Percentiles rank a stretch among this genome's conserved stretches.
Conservation (phyloP, 92 coral and sea anemone genomes). For the Plumapathes pennacea region DNA sequence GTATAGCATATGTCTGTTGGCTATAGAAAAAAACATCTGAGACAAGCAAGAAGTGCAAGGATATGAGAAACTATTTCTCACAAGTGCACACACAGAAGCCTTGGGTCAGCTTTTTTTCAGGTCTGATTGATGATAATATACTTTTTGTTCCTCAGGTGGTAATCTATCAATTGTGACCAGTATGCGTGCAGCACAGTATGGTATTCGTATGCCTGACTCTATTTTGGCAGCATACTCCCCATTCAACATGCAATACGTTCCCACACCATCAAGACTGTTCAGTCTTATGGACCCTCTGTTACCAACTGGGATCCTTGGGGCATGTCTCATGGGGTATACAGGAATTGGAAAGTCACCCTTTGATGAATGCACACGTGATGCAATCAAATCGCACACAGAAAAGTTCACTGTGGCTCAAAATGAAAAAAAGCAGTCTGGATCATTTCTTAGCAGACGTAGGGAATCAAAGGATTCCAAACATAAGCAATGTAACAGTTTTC, state of each 20-base stretch:
- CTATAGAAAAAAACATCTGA: no score
- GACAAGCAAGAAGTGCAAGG: no score
- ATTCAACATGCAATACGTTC: conserved; percentile 87
- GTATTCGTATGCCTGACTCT: conserved; percentile 93
- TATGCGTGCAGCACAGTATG: conserved; percentile 90
- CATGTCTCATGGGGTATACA: conserved; percentile 86
- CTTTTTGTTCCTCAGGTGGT: conserved; percentile 67
- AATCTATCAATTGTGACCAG: conserved; percentile 79
- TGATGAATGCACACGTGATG: conserved; percentile 67
- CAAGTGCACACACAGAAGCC: no score
- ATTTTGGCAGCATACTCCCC: conserved; percentile 87
- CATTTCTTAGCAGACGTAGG: conserved; percentile 46
- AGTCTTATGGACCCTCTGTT: conserved; percentile 89
- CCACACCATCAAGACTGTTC: conserved; percentile 90
- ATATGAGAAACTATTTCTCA: no score
- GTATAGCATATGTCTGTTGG: no score
- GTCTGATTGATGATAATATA: no score
- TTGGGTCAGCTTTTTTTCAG: no score
- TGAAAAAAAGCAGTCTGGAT: conserved; percentile 36
- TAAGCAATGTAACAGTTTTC: background rate
- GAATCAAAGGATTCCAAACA: conserved; percentile 15
- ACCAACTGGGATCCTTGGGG: conserved; percentile 81
- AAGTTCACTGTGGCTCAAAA: conserved; percentile 15
- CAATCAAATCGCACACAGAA: conserved; percentile 42
- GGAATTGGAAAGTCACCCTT: conserved; percentile 87